phyloP scores from a whole-genome alignment of 2,113 vertebrate species.

The Emydura subglobosa region DNA sequence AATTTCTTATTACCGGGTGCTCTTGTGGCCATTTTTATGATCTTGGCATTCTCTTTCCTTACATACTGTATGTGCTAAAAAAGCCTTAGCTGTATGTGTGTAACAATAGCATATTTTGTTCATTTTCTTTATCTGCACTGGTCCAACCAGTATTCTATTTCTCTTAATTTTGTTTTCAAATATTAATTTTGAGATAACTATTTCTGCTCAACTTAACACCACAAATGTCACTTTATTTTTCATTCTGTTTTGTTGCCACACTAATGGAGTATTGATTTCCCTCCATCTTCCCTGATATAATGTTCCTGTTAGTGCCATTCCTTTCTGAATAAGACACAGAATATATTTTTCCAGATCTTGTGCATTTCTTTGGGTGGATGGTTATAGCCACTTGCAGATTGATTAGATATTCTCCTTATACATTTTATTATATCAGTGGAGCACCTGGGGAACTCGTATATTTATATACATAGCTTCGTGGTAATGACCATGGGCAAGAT shows the following conservation, averaged over 20 bases:
- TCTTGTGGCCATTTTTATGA: slow-evolving; percentile 2
- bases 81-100: not conserved
- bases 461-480: not conserved
- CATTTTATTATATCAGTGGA: not conserved
- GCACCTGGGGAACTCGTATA: not conserved
- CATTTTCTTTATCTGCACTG: slow-evolving; percentile 17
- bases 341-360: not conserved
- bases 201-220: slow-evolving; percentile 3
- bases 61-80: not conserved
- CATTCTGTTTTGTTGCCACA: not conserved
- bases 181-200: slow-evolving; percentile 16
- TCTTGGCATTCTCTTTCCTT: not conserved
- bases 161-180: slow-evolving; percentile 23
- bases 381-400: not conserved
- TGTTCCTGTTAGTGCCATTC: not conserved
- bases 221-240: not conserved
- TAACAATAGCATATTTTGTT: not conserved
- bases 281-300: not conserved
- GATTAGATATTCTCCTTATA: not conserved
- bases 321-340: not conserved
- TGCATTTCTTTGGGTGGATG: not conserved
- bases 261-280: not conserved
- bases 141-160: not conserved
- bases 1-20: not conserved
- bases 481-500: not conserved